Evolutionary conservation across 2,888 invertebrate genomes (phyloP), one percentile per base, ranked within the genome.

Genomic region (Beris morrisii): DNA sequence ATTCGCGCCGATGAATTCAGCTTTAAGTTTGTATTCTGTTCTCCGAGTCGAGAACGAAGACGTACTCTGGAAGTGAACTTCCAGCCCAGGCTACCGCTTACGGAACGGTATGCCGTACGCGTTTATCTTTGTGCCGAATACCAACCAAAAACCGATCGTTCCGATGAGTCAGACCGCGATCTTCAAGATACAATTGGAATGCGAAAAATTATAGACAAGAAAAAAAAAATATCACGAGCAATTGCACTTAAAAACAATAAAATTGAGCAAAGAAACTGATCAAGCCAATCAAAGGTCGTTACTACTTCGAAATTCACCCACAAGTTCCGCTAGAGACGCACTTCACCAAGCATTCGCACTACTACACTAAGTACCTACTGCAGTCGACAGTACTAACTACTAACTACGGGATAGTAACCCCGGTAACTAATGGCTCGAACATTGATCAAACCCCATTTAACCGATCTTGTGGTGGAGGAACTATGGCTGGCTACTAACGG

Each of bases 111-210:
- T 43, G 56, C 15, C 28, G 57, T 22, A 31, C 15, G 22, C 45
- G 58, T 59, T 59, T 46, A 48, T 59, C 58, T 59, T 48, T 31
- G n/a, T 0, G 13, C 48, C 45, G 45, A 57, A 15, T 11, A 45
- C 12, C 32, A 30, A n/a, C 12, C 30, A 28, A 55, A 43, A 56
- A 31, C 48, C 32, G 59, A 31, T 22, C 11, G 59, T 22, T 22
- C 22, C 22, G 59, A 48, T 59, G 59, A 59, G 31, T 59, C 48
- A 61, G 52, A 9, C 38, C 38, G 4, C 48, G 31, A 46, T 59
- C 59, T 32, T 50, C 48, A 61, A 61, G 50, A 50, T 50, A 50
- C 61, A 61, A 61, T 61, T 52, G 61, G 61, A 52, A 61, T 61
- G 61, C 61, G 61, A 61, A 61, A 52, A 61, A 50, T 50, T 15